A percentile compares a stretch with the other conserved stretches of the same genome.
phyloP scores from a whole-genome alignment of 1,140 invertebrate species.

The Penaeus japonicus region DNA sequence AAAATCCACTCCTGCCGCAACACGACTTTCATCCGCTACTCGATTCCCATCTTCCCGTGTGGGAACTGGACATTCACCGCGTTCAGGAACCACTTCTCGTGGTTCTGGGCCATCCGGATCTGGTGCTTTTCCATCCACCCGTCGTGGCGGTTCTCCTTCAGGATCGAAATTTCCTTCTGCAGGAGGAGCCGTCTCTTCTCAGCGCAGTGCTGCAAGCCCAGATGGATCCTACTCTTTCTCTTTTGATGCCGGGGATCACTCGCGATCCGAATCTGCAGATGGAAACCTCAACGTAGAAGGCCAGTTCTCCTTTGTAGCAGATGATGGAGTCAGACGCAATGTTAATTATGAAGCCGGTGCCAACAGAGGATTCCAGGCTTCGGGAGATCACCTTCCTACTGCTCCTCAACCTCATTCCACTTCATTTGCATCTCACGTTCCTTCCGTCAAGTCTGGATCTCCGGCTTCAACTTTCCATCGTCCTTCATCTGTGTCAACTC shows the following conservation, averaged over 20 bases:
- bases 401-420: background rate
- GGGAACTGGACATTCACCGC: no score
- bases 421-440: background rate
- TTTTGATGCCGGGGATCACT: constrained; percentile 59
- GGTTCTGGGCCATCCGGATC: no score
- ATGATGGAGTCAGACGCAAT: constrained; percentile 43
- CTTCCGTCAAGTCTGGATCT: no score
- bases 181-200: background rate
- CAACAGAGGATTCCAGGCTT: constrained; percentile 48
- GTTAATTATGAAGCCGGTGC: constrained; percentile 44
- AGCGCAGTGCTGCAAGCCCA: background rate
- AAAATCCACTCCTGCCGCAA: constrained; percentile 18
- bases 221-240: constrained; percentile 55
- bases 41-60: no score
- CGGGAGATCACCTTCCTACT: constrained; percentile 46
- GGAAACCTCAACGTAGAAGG: constrained; percentile 49
- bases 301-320: constrained; percentile 52
- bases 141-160: background rate
- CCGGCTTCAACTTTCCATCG: background rate
- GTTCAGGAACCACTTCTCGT: no score
- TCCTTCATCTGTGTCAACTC: no score
- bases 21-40: background rate
- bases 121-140: no score
- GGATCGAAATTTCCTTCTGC: background rate
- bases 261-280: constrained; percentile 47